Evolutionary conservation across 2,888 invertebrate species (phyloP).

Genomic region (Melanophora roralis): DNA sequence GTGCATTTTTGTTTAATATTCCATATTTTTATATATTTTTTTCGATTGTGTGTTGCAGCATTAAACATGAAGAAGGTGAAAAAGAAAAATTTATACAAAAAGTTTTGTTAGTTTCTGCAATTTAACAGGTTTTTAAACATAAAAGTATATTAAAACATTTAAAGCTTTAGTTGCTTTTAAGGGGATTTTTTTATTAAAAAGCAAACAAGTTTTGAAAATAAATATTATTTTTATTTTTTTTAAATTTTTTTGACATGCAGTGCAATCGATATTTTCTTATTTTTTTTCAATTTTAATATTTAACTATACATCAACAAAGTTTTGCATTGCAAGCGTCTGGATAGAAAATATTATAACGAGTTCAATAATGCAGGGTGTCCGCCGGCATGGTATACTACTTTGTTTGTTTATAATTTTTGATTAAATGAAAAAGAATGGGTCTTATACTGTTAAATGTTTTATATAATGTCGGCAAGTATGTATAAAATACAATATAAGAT

Average conservation of each 20-base stretch:
- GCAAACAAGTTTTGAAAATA: neutral
- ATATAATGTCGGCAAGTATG: too few species aligned
- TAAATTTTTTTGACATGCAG: conserved; percentile 23
- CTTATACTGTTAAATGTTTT: too few species aligned
- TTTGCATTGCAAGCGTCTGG: neutral
- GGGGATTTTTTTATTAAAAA: neutral
- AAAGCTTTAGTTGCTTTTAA: conserved; percentile 20
- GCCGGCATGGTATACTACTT: too few species aligned
- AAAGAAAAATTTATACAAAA: neutral
- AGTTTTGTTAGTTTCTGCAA: neutral
- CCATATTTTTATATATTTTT: conserved; percentile 4
- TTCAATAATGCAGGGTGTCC: too few species aligned
- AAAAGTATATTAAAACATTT: conserved; percentile 16
- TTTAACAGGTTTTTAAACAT: neutral
- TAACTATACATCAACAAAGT: neutral
- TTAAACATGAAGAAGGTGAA: conserved; percentile 21
- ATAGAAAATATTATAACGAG: neutral
- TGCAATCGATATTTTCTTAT: conserved; percentile 4
- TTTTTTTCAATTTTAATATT: neutral
- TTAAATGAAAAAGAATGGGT: too few species aligned
- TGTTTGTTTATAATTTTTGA: too few species aligned
- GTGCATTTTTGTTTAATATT: conserved; percentile 5
- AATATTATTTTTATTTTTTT: conserved; percentile 8
- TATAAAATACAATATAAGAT: too few species aligned
- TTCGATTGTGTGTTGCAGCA: conserved; percentile 19